phyloP scores from a whole-genome alignment of 2,113 vertebrate genomes.

The Porphyrio hochstetteri region DNA sequence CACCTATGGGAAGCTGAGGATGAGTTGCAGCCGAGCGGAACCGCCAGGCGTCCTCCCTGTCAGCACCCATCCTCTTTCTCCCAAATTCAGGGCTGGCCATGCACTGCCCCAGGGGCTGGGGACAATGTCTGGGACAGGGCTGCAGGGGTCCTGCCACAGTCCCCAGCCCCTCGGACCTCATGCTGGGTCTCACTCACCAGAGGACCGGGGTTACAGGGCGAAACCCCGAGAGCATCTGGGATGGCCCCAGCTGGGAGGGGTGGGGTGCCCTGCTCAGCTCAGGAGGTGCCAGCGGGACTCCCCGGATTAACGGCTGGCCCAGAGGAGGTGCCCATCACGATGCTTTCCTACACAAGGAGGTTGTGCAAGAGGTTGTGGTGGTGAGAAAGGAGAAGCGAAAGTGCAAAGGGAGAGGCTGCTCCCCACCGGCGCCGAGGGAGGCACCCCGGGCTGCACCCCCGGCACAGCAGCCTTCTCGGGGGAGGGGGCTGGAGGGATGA shows the following conservation, averaged over 20 bases:
- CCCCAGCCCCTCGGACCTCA: background rate
- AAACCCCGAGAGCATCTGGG: background rate
- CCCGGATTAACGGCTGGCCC: background rate
- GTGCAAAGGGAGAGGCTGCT: constrained; percentile 1
- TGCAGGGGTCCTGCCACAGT: background rate
- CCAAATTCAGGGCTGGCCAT: background rate
- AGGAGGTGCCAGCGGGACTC: background rate
- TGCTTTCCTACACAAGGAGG: background rate
- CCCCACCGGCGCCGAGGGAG: background rate
- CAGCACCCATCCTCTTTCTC: background rate
- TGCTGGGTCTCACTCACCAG: background rate
- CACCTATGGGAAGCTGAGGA: background rate
- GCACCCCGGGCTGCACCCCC: background rate
- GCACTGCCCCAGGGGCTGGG: background rate
- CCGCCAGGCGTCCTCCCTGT: background rate
- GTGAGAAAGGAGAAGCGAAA: constrained; percentile 64
- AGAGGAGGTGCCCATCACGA: background rate
- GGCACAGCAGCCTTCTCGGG: background rate
- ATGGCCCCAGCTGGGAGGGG: background rate
- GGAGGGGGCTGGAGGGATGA: background rate
- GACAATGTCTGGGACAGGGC: accelerated
- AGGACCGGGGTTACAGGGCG: background rate
- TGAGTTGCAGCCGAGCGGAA: background rate
- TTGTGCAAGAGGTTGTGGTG: constrained; percentile 33
- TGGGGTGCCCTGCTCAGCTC: background rate